Percentiles rank a stretch among this genome's conserved stretches.
Evolutionary conservation across 2,797 vertebrate species (phyloP).

Genomic region (Acrocephalus scirpaceus): DNA sequence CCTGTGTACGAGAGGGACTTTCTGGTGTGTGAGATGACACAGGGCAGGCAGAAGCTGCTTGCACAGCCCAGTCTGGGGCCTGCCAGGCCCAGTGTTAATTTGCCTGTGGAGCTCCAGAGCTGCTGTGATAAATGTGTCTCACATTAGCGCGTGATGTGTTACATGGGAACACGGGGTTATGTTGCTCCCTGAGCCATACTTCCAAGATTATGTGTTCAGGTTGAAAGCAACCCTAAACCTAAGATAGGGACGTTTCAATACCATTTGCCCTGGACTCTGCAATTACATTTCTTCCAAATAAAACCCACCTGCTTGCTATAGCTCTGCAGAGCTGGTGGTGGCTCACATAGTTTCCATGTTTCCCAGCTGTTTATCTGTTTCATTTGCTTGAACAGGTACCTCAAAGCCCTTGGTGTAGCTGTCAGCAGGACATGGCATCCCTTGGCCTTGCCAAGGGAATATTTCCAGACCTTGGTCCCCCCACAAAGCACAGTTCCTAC

Average conservation of each 20-base stretch:
- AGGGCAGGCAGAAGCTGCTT: neutral
- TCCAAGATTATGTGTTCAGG: neutral
- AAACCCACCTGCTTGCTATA: neutral
- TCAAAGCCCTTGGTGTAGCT: neutral
- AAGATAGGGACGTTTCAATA: neutral
- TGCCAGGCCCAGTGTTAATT: neutral
- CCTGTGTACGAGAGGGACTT: neutral
- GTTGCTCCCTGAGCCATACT: neutral
- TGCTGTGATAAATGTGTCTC: neutral
- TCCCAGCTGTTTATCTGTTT: slow-evolving; percentile 59
- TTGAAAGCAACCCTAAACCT: neutral
- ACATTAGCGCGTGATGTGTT: neutral
- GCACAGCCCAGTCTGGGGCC: neutral
- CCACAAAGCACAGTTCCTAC: neutral
- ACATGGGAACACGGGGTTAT: neutral
- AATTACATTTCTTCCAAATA: slow-evolving; percentile 4
- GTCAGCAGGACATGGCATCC: neutral
- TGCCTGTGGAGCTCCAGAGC: neutral
- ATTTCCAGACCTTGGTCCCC: neutral
- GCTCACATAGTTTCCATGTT: slow-evolving; percentile 57
- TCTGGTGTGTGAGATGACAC: accelerated
- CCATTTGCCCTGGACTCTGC: neutral
- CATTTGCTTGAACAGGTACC: neutral
- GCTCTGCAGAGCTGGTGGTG: neutral
- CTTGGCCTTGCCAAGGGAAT: neutral